Evolutionary conservation across 2,797 vertebrate genomes (phyloP), one percentile per base, ranked within the genome.

Genomic region (Nothura maculosa): DNA sequence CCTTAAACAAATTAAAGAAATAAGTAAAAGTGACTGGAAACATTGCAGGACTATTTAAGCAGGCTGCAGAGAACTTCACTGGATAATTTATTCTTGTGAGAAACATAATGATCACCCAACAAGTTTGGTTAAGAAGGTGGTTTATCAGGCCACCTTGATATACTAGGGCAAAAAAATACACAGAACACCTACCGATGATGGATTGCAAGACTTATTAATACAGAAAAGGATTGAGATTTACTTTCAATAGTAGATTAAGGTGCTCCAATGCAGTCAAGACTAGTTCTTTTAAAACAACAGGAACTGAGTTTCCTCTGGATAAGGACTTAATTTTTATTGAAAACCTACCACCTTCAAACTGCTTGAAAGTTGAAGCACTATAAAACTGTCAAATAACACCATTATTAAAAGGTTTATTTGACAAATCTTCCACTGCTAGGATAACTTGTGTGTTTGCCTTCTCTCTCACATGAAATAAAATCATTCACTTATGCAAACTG

Each of bases 321-420:
- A 98, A 97, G 96, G 96, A 97, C 97, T 98, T 98, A 98, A 98
- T 98, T 98, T 98, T 97, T 97, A 98, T 98, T 97, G 96, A 98
- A 98, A 98, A 98, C 96, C 96, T 97, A 98, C 97, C 97, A 98
- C 97, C 96, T 97, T 97, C 97, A 97, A 98, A 97, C 97, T 96
- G 96, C 89, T 79, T 3, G 24, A 96, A 97, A 97, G 97, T 97
- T 98, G 97, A 97, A 96, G 96, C 94, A 97, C 97, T 97, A 97
- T 98, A 97, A 97, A 97, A 97, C 97, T 98, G 97, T 98, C 98
- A 98, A 97, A 98, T 96, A 97, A 97, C 91, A 96, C 95, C 96
- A 97, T 98, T 98, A 98, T 98, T 98, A 98, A 98, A 98, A 98
- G 97, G 97, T 98, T 97, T 97, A 96, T 96, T 97, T 98, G 97